These are phyloP conservation scores for Campoplex capitator DNA, from an alignment of 2,888 invertebrate species.

Conservation along the genomic window DNA sequence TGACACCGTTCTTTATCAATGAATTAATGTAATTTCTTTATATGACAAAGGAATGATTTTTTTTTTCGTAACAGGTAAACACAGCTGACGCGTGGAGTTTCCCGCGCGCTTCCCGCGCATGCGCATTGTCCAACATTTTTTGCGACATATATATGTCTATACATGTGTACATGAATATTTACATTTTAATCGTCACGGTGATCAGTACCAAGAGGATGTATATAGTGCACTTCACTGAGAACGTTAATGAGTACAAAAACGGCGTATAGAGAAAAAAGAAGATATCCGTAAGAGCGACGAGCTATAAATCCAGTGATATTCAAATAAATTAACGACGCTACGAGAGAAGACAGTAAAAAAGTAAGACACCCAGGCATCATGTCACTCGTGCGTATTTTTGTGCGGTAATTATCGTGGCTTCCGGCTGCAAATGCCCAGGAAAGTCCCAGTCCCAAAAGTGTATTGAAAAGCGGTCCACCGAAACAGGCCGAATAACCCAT, in stretches of 20 bases:
- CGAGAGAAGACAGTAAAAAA: constrained; percentile 84
- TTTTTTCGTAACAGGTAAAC: constrained; percentile 25
- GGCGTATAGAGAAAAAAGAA: constrained; percentile 85
- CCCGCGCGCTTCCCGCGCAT: constrained; percentile 24
- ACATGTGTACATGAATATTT: not conserved
- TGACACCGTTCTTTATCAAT: not conserved
- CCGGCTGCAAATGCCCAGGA: constrained; percentile 80
- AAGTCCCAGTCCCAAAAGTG: constrained; percentile 84
- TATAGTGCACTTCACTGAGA: constrained; percentile 85
- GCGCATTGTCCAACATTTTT: not conserved
- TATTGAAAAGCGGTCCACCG: constrained; percentile 89
- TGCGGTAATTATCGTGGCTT: constrained; percentile 68
- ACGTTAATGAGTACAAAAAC: constrained; percentile 85
- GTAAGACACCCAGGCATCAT: constrained; percentile 84
- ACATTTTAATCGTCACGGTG: constrained; percentile 72
- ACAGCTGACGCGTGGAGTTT: constrained; percentile 30
- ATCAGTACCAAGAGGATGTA: constrained; percentile 83
- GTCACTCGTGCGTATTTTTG: constrained; percentile 82
- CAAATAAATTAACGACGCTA: constrained; percentile 84
- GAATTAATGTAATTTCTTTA: not conserved
- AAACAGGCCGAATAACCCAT: constrained; percentile 90
- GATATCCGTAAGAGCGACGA: constrained; percentile 85
- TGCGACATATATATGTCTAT: not conserved
- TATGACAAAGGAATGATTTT: not conserved
- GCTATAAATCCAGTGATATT: constrained; percentile 85